Conservation (phyloP, 2,888 invertebrate species). For the Dusona sp. region DNA sequence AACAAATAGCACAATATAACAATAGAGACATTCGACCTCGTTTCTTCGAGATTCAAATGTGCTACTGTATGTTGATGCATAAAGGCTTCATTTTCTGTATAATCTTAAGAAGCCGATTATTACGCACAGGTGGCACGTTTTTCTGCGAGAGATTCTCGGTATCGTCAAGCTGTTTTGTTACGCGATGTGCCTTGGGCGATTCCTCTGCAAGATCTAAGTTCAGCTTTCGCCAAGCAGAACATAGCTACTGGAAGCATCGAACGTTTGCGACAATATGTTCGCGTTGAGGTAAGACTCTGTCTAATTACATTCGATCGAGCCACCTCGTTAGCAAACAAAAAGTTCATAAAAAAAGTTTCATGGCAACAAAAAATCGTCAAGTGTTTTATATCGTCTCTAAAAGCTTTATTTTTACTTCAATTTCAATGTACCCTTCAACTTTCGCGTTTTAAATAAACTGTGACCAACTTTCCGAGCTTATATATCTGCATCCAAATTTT, state of each 20-base stretch:
- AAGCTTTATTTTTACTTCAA: too few relatives aligned
- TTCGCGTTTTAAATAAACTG: too few relatives aligned
- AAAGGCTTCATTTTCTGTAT: not conserved
- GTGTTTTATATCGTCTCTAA: too few relatives aligned
- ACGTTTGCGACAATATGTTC: slow-evolving; percentile 83
- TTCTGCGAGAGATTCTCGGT: slow-evolving; percentile 82
- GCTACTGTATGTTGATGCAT: slow-evolving; percentile 1
- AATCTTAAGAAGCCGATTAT: slow-evolving; percentile 16
- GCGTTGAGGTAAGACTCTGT: slow-evolving; percentile 82
- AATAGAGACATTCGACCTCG: slow-evolving; percentile 9
- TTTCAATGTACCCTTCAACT: too few relatives aligned
- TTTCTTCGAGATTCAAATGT: slow-evolving; percentile 4
- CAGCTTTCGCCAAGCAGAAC: slow-evolving; percentile 84
- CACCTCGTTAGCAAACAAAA: not conserved
- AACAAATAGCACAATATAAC: slow-evolving; percentile 1
- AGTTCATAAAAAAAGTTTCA: not conserved
- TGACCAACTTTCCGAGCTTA: too few relatives aligned
- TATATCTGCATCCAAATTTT: too few relatives aligned
- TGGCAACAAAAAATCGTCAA: not conserved
- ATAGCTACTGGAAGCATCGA: slow-evolving; percentile 83
- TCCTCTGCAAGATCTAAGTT: slow-evolving; percentile 84
- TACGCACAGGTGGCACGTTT: slow-evolving; percentile 83
- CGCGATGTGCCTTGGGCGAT: slow-evolving; percentile 86
- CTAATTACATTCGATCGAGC: not conserved
- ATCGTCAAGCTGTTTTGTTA: slow-evolving; percentile 84